Base-by-base conservation (phyloP, 2,113 vertebrate species). In the Melanerpes formicivorus region DNA sequence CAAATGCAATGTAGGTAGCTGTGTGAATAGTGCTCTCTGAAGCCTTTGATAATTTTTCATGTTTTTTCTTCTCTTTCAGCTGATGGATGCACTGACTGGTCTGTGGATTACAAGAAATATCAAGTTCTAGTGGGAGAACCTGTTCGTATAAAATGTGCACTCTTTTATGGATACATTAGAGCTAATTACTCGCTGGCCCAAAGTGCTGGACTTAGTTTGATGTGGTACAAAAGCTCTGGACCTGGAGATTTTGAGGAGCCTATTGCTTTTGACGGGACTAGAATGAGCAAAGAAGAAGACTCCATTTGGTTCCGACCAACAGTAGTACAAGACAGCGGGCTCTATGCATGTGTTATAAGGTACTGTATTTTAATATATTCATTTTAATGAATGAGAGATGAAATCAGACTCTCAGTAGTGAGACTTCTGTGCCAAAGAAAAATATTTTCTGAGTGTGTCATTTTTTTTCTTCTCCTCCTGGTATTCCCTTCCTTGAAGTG, bases 221-320 rank as follows among this genome's bases (percentile, higher is more conserved):
- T 99, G 99, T 99, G 99, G 99, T 99, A 99, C 97, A 99, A 99
- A 97, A 99, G 99, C 92, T 98, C 98, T 30, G 99, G 98, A 74
- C 99, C 99, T 26, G 99, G 99, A 80, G 99, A 99, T 97, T 99
- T 99, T 93, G 99, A 99, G 96, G 99, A 99, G 91, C 99, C 99
- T 85, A 99, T 99, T 96, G 98, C 99, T 81, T 99, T 99, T 87
- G 99, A 99, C 80, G 99, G 99, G 81, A 97, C 97, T 60, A 98
- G 98, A 96, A 99, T 99, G 99, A 99, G 99, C 98, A 99, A 99
- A 97, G 99, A 99, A 97, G 99, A 99, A 96, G 99, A 99, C 44
- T 98, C 99, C 90, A 99, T 99, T 97, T 99, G 99, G 99, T 99
- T 99, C 97, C 97, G 99, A 78, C 99, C 99, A 11, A 99, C 99